phyloP scores from a whole-genome alignment of 2,888 invertebrate species.

The Malachius bipustulatus region DNA sequence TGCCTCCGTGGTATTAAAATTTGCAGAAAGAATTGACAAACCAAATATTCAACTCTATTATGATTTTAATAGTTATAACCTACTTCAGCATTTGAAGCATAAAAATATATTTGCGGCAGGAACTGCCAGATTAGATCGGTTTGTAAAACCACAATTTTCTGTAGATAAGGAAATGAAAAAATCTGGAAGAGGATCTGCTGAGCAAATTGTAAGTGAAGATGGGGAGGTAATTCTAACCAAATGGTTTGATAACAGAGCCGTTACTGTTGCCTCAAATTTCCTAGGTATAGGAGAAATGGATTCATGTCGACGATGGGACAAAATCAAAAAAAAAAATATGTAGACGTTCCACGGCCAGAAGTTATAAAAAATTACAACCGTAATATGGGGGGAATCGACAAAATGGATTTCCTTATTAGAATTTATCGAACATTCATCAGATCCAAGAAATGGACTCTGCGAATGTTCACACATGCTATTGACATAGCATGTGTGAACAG shows the following conservation, averaged over 20 bases:
- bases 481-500: constrained; percentile 13
- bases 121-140: background rate
- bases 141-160: background rate
- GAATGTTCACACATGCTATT: constrained; percentile 17
- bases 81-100: constrained; percentile 1
- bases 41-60: constrained; percentile 13
- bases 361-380: constrained; percentile 20
- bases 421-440: constrained; percentile 22
- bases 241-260: constrained; percentile 19
- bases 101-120: constrained; percentile 2
- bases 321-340: constrained; percentile 17
- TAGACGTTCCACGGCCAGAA: constrained; percentile 19
- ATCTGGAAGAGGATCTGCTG: background rate
- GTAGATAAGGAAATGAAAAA: constrained; percentile 1
- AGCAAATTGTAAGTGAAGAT: constrained; percentile 4
- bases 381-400: constrained; percentile 26
- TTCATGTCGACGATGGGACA: constrained; percentile 20
- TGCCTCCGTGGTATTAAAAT: constrained; percentile 16
- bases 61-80: constrained; percentile 13
- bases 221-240: constrained; percentile 4
- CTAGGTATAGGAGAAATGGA: constrained; percentile 18
- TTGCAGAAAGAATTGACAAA: constrained; percentile 12
- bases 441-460: constrained; percentile 17
- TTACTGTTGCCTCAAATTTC: constrained; percentile 20
- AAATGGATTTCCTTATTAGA: constrained; percentile 22